Evolutionary conservation across 2,113 vertebrate species (phyloP), one percentile per base, ranked within the genome.

Genomic region (Spilogale gracilis): DNA sequence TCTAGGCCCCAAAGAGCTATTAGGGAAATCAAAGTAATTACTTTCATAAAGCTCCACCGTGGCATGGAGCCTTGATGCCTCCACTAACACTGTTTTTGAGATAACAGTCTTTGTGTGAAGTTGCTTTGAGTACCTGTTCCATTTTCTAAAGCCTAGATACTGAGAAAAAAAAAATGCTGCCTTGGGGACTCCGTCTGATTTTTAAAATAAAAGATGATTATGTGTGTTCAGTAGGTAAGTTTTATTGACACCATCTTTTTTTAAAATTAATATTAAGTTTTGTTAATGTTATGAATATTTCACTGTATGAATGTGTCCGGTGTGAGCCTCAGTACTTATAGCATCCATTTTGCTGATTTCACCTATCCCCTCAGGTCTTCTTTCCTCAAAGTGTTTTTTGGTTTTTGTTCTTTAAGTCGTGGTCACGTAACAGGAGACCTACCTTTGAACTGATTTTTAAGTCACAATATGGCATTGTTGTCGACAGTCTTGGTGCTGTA

Each of bases 21-120:
- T 43, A 93, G 61, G 27, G 6, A 38, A 69, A 91, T 89, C 20
- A 88, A 11, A 79, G 65, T 54, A 88, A 97, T 95, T 56, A 61
- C 20, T 91, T 87, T 95, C 56, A 65, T 30, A 76, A 74, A 65
- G 61, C 69, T 63, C 82, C 79, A 78, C 10, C 0, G 1, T n/a
- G 61, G 38, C 54, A 18, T 9, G 9, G n/a, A 73, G 65, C 23
- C 30, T 56, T 82, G 61, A 32, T 14, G 76, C 4, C 10, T 21
- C 50, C 73, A 56, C 12, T 14, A 52, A 60, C 73, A 65, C 25
- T 23, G 2, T 58, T 84, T 86, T 58, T 86, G n/a, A 79, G 85
- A 93, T 8, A 90, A 82, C 5, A 58, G 20, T 54, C 38, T 61
- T 73, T 52, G 25, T 78, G 43, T 81, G 82, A 91, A 92, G 71